phyloP scores from a whole-genome alignment of 2,113 vertebrate species.

The Psephotus haematonotus region DNA sequence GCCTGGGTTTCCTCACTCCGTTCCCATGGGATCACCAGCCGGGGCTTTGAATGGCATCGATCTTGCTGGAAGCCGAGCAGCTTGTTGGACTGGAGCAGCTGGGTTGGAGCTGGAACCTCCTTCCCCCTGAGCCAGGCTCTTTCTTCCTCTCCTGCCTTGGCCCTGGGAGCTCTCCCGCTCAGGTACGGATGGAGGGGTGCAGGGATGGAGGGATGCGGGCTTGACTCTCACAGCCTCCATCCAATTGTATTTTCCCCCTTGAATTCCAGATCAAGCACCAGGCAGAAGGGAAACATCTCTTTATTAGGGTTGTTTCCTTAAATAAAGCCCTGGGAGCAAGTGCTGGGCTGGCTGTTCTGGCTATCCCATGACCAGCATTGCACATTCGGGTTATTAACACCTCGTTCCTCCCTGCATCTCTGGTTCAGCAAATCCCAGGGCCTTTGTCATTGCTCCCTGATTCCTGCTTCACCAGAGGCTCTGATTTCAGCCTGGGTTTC shows the following conservation, averaged over 20 bases:
- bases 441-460: neutral
- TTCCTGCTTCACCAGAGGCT: neutral
- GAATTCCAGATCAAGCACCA: fast-evolving
- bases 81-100: neutral
- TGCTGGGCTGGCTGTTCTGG: neutral
- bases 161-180: fast-evolving
- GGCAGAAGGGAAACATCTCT: conserved; percentile 23
- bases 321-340: conserved; percentile 31
- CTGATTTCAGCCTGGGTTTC: neutral
- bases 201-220: neutral
- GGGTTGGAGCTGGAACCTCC: neutral
- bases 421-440: conserved; percentile 27
- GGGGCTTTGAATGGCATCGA: neutral
- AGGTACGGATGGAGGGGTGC: neutral
- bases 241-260: fast-evolving
- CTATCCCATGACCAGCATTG: conserved; percentile 13
- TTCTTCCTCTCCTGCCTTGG: neutral
- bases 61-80: conserved; percentile 23
- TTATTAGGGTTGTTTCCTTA: conserved; percentile 65
- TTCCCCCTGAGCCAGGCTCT: neutral
- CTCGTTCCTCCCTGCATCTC: conserved; percentile 2
- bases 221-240: fast-evolving
- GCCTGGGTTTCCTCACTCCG: neutral
- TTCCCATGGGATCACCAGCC: neutral
- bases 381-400: conserved; percentile 28